Base-by-base conservation (phyloP, 2,797 vertebrate species). In the Platalea minor region DNA sequence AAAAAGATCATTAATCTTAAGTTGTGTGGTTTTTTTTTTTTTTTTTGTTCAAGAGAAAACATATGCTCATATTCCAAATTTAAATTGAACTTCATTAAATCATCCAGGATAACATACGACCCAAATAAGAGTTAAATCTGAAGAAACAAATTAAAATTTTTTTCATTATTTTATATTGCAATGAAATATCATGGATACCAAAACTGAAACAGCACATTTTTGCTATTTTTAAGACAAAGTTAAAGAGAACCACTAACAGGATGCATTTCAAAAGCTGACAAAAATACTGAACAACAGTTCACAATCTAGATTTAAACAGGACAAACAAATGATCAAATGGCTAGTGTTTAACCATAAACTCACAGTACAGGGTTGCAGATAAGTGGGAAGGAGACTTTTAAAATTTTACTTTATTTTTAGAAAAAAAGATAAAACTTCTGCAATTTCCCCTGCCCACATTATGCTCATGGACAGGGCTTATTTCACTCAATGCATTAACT, bases 71-170 rank as follows among this genome's bases (percentile, higher is more conserved):
- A 59, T 46, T 83, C 80, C 26, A 50, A 39, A 54, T 83, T 89
- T 64, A 18, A 77, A 39, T 17, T 1, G 45, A 89, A 8, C 3
- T 10, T 35, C 3, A 14, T 13, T 13, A 16, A 59, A 28, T 19
- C 0, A 15, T 16, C 31, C 45, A 8, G 26, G 31, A 31, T 12
- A 68, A 51, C 3, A 2, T 3, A 35, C 8, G 3, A 48, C 13
- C 17, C 35, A 61, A 53, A 0, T 4, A 37, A 8, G 9, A 60
- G 37, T 19, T 17, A 39, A 33, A 41, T 3, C 2, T n/a, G 2
- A 63, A 37, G 20, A 54, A 85, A 26, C 3, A 6, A 35, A 56
- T 9, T 3, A 2, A 69, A 10, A 29, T 33, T 0, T 19, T 16
- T 7, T 2, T 43, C 39, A 23, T 43, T 50, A 1, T 46, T 67